Conservation (phyloP, 1,140 invertebrate genomes). For the Bombus superbus region DNA sequence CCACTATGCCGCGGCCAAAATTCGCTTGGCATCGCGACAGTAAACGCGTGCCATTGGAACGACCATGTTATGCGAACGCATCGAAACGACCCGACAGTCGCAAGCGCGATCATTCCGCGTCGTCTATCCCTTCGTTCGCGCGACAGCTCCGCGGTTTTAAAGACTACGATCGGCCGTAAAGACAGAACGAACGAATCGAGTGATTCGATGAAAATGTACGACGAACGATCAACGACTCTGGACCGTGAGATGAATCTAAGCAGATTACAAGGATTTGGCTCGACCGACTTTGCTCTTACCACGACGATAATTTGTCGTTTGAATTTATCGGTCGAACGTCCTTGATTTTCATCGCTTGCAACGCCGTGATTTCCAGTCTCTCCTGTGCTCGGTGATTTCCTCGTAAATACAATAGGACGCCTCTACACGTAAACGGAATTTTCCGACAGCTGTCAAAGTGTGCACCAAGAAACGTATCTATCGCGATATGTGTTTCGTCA, state of each 20-base stretch:
- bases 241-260: neutral
- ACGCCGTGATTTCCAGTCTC: neutral
- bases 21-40: slow-evolving; percentile 52
- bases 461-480: too few species aligned
- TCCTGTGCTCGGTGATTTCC: neutral
- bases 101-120: slow-evolving; percentile 26
- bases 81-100: slow-evolving; percentile 45
- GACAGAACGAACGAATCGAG: neutral
- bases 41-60: slow-evolving; percentile 49
- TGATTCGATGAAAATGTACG: neutral
- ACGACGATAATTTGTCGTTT: neutral
- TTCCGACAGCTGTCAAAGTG: neutral
- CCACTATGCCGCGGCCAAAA: slow-evolving; percentile 52
- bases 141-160: neutral
- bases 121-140: neutral
- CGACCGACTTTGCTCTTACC: neutral
- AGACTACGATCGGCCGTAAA: neutral
- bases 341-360: neutral
- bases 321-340: too few species aligned
- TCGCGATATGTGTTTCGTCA: neutral
- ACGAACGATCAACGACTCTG: neutral
- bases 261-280: neutral
- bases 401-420: neutral
- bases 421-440: neutral
- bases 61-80: slow-evolving; percentile 13